Evolutionary conservation across 2,888 invertebrate genomes (phyloP), one percentile per base, ranked within the genome.

Genomic region (Diabrotica balteata): DNA sequence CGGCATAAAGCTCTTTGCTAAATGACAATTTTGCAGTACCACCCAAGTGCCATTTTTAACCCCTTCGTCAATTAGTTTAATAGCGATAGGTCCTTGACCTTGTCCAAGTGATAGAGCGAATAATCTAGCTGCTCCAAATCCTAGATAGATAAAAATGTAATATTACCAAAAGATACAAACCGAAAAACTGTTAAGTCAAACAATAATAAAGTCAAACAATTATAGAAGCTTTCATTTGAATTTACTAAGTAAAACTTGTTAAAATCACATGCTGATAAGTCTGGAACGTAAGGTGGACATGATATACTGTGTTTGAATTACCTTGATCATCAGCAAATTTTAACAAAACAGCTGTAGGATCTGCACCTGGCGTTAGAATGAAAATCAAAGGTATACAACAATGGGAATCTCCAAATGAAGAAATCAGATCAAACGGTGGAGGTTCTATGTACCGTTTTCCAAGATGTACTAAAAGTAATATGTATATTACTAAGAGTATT

Each of bases 1-100:
- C 0, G 93, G 91, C 97, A 98, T 97, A 90, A 96, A 98, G 79
- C 96, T 96, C 78, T 94, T 93, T 0, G 97, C 97, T 77, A 98
- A 86, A 81, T 98, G 97, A 80, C 97, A 98, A 84, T 98, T 98
- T 86, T 97, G 97, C 63, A 98, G 84, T 17, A 97, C 90, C 0
- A 97, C 94, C 98, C 98, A 98, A 57, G 92, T 91, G 1, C 97
- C 97, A 73, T 90, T 88, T 75, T 90, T 89, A 0, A 93, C 88
- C 1, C 95, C 97, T 72, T 93, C 91, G 59, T 93, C 92, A 63
- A 97, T 95, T 84, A 96, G 87, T 80, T 89, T 90, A 32, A 94
- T 90, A 0, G 97, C 97, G 75, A 94, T 91, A 0, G 93, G 92
- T 2, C 96, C 97, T 85, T 97, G 97, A 0, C 97, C 97, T 86